These are phyloP conservation scores for Drosophila lutescens DNA, from an alignment of 2,888 invertebrate species.

Conservation along the genomic window DNA sequence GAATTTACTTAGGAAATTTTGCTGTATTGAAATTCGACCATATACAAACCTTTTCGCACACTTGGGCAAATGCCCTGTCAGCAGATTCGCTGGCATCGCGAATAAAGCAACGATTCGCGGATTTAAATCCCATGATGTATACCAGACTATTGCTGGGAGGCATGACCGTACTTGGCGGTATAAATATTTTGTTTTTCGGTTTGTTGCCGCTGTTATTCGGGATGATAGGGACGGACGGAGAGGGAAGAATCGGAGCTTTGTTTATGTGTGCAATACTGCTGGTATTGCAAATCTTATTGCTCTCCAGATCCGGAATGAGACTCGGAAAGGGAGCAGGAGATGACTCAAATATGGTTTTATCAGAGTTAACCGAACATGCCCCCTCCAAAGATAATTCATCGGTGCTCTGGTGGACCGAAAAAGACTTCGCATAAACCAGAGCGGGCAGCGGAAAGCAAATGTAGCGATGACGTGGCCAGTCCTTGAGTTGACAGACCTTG, in stretches of 20 bases:
- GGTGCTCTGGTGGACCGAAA: conserved; percentile 25
- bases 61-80: conserved; percentile 27
- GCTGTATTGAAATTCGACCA: background rate
- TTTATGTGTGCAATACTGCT: background rate
- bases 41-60: conserved; percentile 48
- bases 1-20: background rate
- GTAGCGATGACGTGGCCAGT: conserved; percentile 64
- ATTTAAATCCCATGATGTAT: conserved; percentile 38
- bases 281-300: background rate
- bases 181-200: background rate
- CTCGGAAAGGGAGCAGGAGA: background rate
- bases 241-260: background rate
- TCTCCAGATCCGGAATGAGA: background rate
- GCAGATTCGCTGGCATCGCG: conserved; percentile 42
- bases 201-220: background rate
- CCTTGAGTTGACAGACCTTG: conserved; percentile 45
- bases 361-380: background rate
- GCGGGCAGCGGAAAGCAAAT: conserved; percentile 62
- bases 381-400: background rate
- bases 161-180: background rate
- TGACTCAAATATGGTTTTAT: background rate
- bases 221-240: background rate
- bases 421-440: conserved; percentile 46
- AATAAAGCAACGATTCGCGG: conserved; percentile 51
- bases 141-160: conserved; percentile 44